Evolutionary conservation across 2,113 vertebrate genomes (phyloP), one percentile per base, ranked within the genome.

Genomic region (Setophaga kirtlandii): DNA sequence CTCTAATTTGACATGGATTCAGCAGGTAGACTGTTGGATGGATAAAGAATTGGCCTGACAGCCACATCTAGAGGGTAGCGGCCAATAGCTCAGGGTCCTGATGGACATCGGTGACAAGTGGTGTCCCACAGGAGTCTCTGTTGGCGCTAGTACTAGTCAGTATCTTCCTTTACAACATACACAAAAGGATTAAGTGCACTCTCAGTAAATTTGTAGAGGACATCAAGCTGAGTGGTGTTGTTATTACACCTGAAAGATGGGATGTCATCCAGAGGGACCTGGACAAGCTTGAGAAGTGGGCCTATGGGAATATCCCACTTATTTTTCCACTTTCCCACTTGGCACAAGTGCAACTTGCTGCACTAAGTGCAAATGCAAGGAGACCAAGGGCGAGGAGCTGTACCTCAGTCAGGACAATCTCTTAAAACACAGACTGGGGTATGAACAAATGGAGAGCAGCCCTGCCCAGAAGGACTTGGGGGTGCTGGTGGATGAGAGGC

Each of bases 401-500:
- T 11, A 50, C 18, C 4, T 35, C 12, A 12, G 9, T 42, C 15
- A 27, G 15, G 35, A 25, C 9, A 73, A 35, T 3, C 8, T 27
- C 4, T 9, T 35, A 24, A 28, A 71, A 16, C 16, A 13, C 18
- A 58, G 18, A 5, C 20, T 88, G 50, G 4, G 16, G 15, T 3
- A 16, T 24, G 52, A 59, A 16, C 15, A 81, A 18, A 33, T 24
- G 1, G 2, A 73, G 12, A 44, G 5, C 15, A 28, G 4, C 22
- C 27, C 35, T 37, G 25, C 1, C 0, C 0, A 37, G 27, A 42
- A 42, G 11, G 5, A 19, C 4, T 44, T 37, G 10, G 11, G 6
- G 6, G 1, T 58, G 10, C 18, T 74, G 44, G 12, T 33, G 33
- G 22, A 0, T 65, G 37, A 52, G 27, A 33, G 15, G 27, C 8